Percentiles rank a stretch among this genome's conserved stretches.
phyloP scores from a whole-genome alignment of 1,140 invertebrate species.

The Ceratosolen solmsi region DNA sequence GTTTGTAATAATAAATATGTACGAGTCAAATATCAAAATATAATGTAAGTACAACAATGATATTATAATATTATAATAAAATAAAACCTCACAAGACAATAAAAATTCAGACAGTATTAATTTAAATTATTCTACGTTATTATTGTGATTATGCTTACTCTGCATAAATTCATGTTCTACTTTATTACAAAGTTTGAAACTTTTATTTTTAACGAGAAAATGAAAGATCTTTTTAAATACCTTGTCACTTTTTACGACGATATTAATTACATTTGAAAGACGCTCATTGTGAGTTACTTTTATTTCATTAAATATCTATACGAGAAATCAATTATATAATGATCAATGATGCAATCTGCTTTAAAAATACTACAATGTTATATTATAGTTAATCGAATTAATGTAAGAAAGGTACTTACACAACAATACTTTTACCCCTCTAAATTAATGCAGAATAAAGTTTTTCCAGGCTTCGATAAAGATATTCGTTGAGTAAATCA shows the following conservation, averaged over 20 bases:
- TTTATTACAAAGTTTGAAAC: neutral
- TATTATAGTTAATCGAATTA: neutral
- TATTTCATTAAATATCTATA: neutral
- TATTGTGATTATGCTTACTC: neutral
- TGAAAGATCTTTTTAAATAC: neutral
- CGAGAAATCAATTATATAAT: neutral
- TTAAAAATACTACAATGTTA: too few species aligned
- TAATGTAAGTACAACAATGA: neutral
- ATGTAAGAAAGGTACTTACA: neutral
- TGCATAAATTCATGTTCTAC: neutral
- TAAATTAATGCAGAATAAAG: slow-evolving; percentile 14
- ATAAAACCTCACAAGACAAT: neutral
- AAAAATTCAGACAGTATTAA: neutral
- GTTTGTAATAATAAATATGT: neutral
- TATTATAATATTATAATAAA: neutral
- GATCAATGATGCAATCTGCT: neutral
- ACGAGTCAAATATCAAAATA: neutral
- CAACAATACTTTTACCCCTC: neutral
- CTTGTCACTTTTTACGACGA: neutral
- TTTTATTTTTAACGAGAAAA: neutral
- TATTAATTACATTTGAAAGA: neutral
- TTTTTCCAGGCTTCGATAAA: neutral
- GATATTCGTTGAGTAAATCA: neutral
- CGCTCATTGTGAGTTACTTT: too few species aligned
- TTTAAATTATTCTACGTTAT: neutral